Evolutionary conservation across 2,113 vertebrate genomes (phyloP).

Genomic region (Morone chrysops): DNA sequence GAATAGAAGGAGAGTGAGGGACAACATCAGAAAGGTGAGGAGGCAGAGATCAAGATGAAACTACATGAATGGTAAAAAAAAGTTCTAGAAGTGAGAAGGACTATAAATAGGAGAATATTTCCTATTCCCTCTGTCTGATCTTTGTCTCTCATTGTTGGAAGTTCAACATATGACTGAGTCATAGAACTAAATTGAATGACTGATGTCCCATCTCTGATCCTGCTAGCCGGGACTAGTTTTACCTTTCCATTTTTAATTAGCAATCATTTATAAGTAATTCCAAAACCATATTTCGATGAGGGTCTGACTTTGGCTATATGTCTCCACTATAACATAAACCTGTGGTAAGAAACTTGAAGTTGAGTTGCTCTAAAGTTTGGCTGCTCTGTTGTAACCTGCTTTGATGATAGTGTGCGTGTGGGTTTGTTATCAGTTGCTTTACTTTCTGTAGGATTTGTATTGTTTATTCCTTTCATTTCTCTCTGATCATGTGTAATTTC

Average conservation of each 20-base stretch:
- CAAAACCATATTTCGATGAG: neutral
- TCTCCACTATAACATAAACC: neutral
- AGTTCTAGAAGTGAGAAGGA: neutral
- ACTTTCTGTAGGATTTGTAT: too few species aligned
- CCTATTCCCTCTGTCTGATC: neutral
- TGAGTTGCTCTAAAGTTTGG: neutral
- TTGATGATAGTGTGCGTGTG: neutral
- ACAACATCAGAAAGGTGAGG: neutral
- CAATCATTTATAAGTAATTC: too few species aligned
- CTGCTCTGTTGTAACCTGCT: neutral
- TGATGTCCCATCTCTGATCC: too few species aligned
- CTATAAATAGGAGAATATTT: too few species aligned
- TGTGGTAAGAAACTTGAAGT: neutral
- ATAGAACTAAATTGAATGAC: too few species aligned
- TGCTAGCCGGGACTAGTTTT: too few species aligned
- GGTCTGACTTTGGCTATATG: neutral
- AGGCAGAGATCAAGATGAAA: constrained; percentile 21
- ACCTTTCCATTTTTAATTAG: too few species aligned
- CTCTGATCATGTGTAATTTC: neutral
- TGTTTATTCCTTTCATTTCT: neutral
- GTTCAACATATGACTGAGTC: neutral
- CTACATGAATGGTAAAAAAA: neutral
- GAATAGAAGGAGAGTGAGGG: neutral
- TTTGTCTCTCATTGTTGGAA: neutral
- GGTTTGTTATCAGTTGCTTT: neutral